Conservation (phyloP, 2,113 vertebrate species). For the Phylloscopus whistleri region DNA sequence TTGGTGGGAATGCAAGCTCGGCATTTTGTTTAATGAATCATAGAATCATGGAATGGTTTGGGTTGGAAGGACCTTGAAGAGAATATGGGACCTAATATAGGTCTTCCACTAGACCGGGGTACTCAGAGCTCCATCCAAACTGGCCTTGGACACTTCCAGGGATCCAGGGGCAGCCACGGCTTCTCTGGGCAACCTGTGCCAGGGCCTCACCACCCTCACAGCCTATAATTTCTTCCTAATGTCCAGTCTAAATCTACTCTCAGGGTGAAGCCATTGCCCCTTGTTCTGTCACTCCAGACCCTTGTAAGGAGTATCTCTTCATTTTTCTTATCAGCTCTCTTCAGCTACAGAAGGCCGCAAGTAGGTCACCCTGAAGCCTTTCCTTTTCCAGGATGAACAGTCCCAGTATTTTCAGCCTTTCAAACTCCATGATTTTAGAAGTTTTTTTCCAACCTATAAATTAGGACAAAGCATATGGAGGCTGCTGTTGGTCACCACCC, state of each 20-base stretch:
- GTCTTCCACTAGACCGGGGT: not conserved
- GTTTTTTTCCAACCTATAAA: not conserved
- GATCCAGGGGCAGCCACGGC: not conserved
- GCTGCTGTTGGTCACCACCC: not conserved
- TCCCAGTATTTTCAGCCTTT: not conserved
- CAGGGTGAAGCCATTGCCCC: not conserved
- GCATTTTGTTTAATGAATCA: not conserved
- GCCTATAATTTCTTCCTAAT: not conserved
- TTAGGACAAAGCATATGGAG: not conserved
- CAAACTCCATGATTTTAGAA: not conserved
- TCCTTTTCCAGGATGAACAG: not conserved
- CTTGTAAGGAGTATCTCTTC: not conserved
- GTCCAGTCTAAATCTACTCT: not conserved
- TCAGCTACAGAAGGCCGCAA: not conserved
- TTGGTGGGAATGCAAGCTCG: not conserved
- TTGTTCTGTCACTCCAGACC: not conserved
- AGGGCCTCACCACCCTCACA: not conserved
- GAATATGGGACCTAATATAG: not conserved
- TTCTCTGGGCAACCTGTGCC: not conserved
- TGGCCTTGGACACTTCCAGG: not conserved
- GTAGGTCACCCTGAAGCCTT: not conserved
- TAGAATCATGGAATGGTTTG: not conserved
- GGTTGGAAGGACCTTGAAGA: not conserved
- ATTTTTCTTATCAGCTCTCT: not conserved
- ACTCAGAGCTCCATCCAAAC: not conserved